These are phyloP conservation scores for Chiropotes sagulatus DNA, from an alignment of 2,797 vertebrate genomes.

Conservation along the genomic window DNA sequence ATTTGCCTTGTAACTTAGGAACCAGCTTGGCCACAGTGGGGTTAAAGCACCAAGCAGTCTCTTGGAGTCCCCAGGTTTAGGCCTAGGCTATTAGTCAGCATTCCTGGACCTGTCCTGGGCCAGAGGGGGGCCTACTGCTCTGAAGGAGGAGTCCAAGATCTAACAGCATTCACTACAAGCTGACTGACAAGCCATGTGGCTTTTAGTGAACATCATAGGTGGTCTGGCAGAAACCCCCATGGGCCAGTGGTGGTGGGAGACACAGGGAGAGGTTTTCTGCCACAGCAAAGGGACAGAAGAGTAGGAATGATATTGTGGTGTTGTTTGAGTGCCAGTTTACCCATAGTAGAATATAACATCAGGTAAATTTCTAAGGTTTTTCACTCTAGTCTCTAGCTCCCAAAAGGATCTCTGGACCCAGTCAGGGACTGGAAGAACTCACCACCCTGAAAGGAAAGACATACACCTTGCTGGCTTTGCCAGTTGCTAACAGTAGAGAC, in stretches of 20 bases:
- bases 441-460: neutral
- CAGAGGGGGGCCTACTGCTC: neutral
- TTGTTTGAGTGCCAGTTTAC: neutral
- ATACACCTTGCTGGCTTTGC: neutral
- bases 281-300: neutral
- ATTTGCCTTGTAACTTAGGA: neutral
- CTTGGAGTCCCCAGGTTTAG: neutral
- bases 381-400: neutral
- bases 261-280: neutral
- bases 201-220: neutral
- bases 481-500: neutral
- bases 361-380: neutral
- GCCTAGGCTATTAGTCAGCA: neutral
- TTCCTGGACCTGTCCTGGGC: neutral
- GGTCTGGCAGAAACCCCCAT: too few relatives aligned
- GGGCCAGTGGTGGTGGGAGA: neutral
- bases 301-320: neutral
- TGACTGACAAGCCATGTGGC: neutral
- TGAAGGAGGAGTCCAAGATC: neutral
- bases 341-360: neutral
- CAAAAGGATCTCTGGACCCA: neutral
- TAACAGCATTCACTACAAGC: neutral
- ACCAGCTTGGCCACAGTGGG: neutral
- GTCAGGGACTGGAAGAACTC: neutral
- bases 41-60: neutral